Conservation (phyloP, 2,888 invertebrate species). For the Macrosoma leucophasiata region DNA sequence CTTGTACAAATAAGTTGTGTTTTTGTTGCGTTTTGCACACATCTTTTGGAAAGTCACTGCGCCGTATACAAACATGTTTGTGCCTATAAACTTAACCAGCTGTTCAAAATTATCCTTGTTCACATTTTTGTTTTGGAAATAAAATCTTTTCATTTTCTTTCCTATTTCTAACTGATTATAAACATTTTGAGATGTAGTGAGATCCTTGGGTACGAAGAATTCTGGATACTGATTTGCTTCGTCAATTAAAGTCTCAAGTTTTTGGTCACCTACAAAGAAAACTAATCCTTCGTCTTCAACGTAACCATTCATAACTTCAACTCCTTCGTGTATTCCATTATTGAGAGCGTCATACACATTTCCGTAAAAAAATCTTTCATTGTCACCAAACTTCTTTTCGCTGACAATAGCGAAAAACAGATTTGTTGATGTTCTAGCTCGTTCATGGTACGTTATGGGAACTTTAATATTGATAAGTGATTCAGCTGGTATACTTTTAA, state of each 20-base stretch:
- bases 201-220: constrained; percentile 31
- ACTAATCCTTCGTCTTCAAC: constrained; percentile 36
- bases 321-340: constrained; percentile 27
- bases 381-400: constrained; percentile 34
- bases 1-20: constrained; percentile 30
- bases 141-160: constrained; percentile 24
- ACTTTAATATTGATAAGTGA: no score
- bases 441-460: no score
- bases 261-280: no score
- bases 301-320: constrained; percentile 37
- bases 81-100: constrained; percentile 23
- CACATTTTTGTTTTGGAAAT: constrained; percentile 25
- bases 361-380: constrained; percentile 33
- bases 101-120: constrained; percentile 21
- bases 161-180: constrained; percentile 27
- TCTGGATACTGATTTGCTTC: constrained; percentile 28
- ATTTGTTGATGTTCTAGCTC: constrained; percentile 29
- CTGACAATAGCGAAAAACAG: constrained; percentile 37
- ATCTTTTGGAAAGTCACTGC: constrained; percentile 28
- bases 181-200: constrained; percentile 29
- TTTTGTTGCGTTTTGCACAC: constrained; percentile 20
- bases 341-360: constrained; percentile 30
- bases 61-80: constrained; percentile 24
- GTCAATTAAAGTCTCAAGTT: constrained; percentile 22
- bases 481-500: constrained; percentile 27